phyloP scores from a whole-genome alignment of 1,140 invertebrate species.

The Stenopsyche tienmushanensis region DNA sequence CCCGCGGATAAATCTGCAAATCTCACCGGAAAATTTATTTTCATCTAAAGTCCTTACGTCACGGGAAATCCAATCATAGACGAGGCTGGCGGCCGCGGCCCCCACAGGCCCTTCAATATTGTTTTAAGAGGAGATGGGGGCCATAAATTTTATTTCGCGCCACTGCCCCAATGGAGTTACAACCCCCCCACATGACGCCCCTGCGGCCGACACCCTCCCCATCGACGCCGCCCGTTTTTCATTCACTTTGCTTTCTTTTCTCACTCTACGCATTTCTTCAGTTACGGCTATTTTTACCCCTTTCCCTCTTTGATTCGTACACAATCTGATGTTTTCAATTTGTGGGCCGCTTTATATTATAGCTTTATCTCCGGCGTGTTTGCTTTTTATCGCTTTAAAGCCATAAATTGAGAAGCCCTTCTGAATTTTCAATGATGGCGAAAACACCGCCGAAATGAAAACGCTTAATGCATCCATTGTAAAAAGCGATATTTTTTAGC shows the following conservation, averaged over 20 bases:
- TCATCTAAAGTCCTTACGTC: slow-evolving; percentile 40
- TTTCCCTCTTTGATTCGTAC: slow-evolving; percentile 1
- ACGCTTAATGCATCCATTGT: too few relatives aligned
- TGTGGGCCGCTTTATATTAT: too few relatives aligned
- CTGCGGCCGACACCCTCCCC: slow-evolving; percentile 2
- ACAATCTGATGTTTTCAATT: not conserved
- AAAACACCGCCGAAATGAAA: too few relatives aligned
- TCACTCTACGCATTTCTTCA: slow-evolving; percentile 1
- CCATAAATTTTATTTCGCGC: slow-evolving; percentile 40
- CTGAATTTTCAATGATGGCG: too few relatives aligned
- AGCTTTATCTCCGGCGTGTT: too few relatives aligned
- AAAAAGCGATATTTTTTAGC: too few relatives aligned
- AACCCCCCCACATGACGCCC: slow-evolving; percentile 16
- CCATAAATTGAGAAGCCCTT: too few relatives aligned
- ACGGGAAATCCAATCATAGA: slow-evolving; percentile 41
- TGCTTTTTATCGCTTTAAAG: too few relatives aligned
- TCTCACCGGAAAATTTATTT: too few relatives aligned
- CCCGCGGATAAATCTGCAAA: too few relatives aligned
- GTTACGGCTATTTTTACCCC: slow-evolving; percentile 12
- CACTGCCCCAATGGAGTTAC: slow-evolving; percentile 19
- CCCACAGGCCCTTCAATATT: slow-evolving; percentile 37
- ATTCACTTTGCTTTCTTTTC: slow-evolving; percentile 26
- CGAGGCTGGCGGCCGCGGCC: slow-evolving; percentile 18
- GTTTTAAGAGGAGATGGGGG: slow-evolving; percentile 38
- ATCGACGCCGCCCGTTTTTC: slow-evolving; percentile 8